phyloP scores from a whole-genome alignment of 2,797 vertebrate species.

The Sphenodon punctatus region DNA sequence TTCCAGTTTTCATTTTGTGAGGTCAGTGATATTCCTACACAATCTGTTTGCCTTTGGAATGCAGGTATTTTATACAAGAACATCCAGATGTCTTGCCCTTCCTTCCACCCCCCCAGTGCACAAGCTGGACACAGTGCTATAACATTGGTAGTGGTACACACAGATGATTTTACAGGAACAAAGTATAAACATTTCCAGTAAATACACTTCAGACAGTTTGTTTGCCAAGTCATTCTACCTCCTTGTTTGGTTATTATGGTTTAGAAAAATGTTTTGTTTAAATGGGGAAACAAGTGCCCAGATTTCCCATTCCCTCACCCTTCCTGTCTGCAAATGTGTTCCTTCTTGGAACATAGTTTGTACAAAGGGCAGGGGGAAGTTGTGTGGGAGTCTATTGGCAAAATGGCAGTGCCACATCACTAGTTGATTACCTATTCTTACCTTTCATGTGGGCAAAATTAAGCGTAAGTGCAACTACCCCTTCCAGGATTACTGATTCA shows the following conservation, averaged over 20 bases:
- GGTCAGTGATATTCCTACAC: not conserved
- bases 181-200: slow-evolving; percentile 33
- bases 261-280: slow-evolving; percentile 49
- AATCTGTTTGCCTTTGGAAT: not conserved
- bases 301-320: slow-evolving; percentile 55
- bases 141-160: not conserved
- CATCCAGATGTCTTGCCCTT: not conserved
- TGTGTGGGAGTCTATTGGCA: slow-evolving; percentile 58
- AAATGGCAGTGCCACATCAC: slow-evolving; percentile 14
- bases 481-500: not conserved
- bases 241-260: slow-evolving; percentile 51
- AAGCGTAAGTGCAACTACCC: not conserved
- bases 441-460: slow-evolving; percentile 8
- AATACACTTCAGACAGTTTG: slow-evolving; percentile 23
- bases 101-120: accelerated
- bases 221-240: slow-evolving; percentile 43
- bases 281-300: slow-evolving; percentile 48
- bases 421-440: not conserved
- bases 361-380: slow-evolving; percentile 55
- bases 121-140: accelerated
- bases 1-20: no score
- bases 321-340: slow-evolving; percentile 51
- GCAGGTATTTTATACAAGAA: not conserved
- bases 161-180: not conserved
- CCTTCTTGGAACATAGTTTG: slow-evolving; percentile 41